Evolutionary conservation across 2,888 invertebrate genomes (phyloP).

Genomic region (Microdon myrmicae): DNA sequence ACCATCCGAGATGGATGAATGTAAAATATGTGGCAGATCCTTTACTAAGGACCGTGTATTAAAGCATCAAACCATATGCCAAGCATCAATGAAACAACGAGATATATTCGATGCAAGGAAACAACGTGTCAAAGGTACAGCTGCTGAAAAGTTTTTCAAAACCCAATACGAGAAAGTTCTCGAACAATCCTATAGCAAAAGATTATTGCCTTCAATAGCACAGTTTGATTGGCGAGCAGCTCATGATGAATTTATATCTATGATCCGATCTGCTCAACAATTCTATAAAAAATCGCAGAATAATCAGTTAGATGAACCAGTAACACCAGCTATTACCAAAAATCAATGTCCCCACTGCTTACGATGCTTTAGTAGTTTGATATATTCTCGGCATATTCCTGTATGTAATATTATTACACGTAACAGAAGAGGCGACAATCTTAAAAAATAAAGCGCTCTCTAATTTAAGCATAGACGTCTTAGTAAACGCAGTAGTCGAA

Average conservation of each 20-base stretch:
- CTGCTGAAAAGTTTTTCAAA: slow-evolving; percentile 80
- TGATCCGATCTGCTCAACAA: slow-evolving; percentile 89
- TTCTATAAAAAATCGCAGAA: slow-evolving; percentile 84
- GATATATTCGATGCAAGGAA: slow-evolving; percentile 92
- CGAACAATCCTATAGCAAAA: no score
- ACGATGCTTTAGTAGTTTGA: slow-evolving; percentile 83
- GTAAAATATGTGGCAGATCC: slow-evolving; percentile 80
- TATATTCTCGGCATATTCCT: slow-evolving; percentile 92
- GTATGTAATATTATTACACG: no score
- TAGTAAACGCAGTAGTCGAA: no score
- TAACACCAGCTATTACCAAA: slow-evolving; percentile 86
- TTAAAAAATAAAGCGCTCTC: no score
- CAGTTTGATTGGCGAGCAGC: slow-evolving; percentile 94
- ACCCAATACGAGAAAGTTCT: no score
- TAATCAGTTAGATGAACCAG: slow-evolving; percentile 86
- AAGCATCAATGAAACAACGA: slow-evolving; percentile 80
- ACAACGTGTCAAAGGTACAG: slow-evolving; percentile 88
- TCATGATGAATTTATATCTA: slow-evolving; percentile 92
- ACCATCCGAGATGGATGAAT: slow-evolving; percentile 69
- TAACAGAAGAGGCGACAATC: no score
- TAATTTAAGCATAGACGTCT: no score
- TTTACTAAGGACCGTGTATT: slow-evolving; percentile 84
- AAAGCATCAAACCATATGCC: slow-evolving; percentile 88
- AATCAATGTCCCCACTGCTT: slow-evolving; percentile 92
- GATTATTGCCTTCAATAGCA: no score